Percentiles rank a stretch among this genome's conserved stretches.
phyloP scores from a whole-genome alignment of 2,888 invertebrate species.

The Machimus atricapillus region DNA sequence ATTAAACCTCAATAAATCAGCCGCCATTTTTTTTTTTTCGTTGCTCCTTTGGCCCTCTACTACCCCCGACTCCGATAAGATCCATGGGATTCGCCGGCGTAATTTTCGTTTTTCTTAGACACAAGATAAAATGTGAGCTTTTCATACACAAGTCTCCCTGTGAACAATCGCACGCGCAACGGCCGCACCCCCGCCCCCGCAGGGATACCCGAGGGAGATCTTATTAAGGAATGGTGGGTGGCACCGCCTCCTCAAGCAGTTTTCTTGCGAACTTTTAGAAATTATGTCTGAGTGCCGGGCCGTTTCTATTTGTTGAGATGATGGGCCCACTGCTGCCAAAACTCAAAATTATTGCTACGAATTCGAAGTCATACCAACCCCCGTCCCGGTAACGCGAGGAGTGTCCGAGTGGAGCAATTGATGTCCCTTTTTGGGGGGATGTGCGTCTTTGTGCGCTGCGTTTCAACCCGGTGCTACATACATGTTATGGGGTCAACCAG shows the following conservation, averaged over 20 bases:
- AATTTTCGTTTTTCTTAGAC: conserved; percentile 23
- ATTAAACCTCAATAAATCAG: conserved; percentile 47
- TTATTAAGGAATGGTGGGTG: not conserved
- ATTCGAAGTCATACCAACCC: not conserved
- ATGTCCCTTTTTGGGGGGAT: not conserved
- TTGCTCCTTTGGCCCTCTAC: not conserved
- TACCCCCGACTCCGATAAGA: not conserved
- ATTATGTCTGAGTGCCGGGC: not conserved
- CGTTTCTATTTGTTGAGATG: conserved; percentile 17
- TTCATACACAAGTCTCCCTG: not conserved
- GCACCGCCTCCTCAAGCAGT: not conserved
- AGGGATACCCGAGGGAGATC: not conserved
- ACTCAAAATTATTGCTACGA: conserved; percentile 23
- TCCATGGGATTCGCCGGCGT: not conserved
- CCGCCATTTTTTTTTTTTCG: conserved; percentile 35
- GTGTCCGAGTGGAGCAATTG: not conserved
- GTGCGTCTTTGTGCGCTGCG: not conserved
- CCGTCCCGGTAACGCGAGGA: not conserved
- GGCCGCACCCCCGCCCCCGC: not conserved
- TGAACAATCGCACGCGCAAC: not conserved
- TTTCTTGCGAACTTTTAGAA: not conserved
- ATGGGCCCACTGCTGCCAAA: conserved; percentile 2
- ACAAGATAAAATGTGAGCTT: not conserved
- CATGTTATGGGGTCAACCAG: too few species aligned
- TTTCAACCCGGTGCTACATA: not conserved